Evolutionary conservation across 2,797 vertebrate species (phyloP).

Genomic region (Apogon talboti): DNA sequence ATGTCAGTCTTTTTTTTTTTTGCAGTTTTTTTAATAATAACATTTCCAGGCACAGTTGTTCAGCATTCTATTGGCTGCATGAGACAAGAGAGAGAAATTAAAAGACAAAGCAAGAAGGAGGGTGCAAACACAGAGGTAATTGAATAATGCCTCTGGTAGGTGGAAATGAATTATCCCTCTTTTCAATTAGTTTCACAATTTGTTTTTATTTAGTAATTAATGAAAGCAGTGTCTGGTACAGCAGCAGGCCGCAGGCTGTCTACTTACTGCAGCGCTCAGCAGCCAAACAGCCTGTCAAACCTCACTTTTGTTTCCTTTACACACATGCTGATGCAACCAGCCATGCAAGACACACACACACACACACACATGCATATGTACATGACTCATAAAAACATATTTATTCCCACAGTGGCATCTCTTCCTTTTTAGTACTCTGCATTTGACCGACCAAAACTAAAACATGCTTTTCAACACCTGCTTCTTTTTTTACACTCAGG

Average conservation of each 20-base stretch:
- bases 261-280: constrained; percentile 55
- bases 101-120: constrained; percentile 59
- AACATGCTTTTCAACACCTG: constrained; percentile 36
- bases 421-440: constrained; percentile 24
- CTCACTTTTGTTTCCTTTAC: constrained; percentile 64
- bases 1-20: constrained; percentile 7
- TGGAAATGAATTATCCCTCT: constrained; percentile 85
- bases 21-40: constrained; percentile 44
- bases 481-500: constrained; percentile 44
- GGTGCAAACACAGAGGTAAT: constrained; percentile 76
- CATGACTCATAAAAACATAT: constrained; percentile 35
- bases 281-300: constrained; percentile 63
- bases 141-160: constrained; percentile 86
- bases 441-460: constrained; percentile 24
- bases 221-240: constrained; percentile 81
- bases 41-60: constrained; percentile 52
- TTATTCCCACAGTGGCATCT: constrained; percentile 28
- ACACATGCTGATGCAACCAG: constrained; percentile 61
- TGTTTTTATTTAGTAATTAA: constrained; percentile 90
- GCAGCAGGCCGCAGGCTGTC: constrained; percentile 73
- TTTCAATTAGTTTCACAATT: constrained; percentile 89
- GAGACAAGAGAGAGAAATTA: constrained; percentile 61
- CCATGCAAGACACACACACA: constrained; percentile 25
- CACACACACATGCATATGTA: constrained; percentile 24
- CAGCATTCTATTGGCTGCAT: constrained; percentile 52